A percentile compares a stretch with the other conserved stretches of the same genome.
Evolutionary conservation across 35 echinoderm and acorn worm genomes (phyloP).

Genomic region (Lytechinus pictus): DNA sequence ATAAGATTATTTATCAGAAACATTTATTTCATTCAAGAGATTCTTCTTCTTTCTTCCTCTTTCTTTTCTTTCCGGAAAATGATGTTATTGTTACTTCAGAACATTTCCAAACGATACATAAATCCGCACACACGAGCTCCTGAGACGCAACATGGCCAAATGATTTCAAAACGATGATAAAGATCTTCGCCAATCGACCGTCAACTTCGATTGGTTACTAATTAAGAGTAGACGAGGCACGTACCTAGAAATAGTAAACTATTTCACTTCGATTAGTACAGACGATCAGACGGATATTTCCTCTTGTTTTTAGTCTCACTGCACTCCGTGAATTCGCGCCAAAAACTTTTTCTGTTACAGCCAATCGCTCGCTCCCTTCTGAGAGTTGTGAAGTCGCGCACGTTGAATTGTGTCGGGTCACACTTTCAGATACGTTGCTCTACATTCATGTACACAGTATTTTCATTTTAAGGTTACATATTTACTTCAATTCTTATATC

Average conservation of each 20-base stretch:
- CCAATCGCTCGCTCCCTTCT: background rate
- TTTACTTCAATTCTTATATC: too few species aligned
- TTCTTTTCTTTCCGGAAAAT: background rate
- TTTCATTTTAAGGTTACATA: too few species aligned
- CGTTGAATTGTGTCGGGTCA: background rate
- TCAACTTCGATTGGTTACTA: background rate
- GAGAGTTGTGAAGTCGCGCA: background rate
- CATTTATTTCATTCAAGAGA: background rate
- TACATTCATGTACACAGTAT: background rate
- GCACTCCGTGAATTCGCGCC: background rate
- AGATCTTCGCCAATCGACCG: background rate
- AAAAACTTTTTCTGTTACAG: background rate
- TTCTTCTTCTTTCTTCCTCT: background rate
- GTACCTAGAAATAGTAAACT: constrained; percentile 12
- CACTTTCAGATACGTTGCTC: background rate
- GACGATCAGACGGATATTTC: constrained; percentile 1
- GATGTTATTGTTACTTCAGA: background rate
- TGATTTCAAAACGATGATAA: background rate
- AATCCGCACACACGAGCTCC: background rate
- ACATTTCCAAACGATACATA: background rate
- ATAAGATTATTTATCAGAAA: background rate
- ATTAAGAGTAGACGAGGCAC: background rate
- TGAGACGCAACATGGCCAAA: constrained; percentile 1
- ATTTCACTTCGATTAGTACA: background rate
- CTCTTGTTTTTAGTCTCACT: background rate